Conservation (phyloP, 2,888 invertebrate genomes). For the Atrina japonica region DNA sequence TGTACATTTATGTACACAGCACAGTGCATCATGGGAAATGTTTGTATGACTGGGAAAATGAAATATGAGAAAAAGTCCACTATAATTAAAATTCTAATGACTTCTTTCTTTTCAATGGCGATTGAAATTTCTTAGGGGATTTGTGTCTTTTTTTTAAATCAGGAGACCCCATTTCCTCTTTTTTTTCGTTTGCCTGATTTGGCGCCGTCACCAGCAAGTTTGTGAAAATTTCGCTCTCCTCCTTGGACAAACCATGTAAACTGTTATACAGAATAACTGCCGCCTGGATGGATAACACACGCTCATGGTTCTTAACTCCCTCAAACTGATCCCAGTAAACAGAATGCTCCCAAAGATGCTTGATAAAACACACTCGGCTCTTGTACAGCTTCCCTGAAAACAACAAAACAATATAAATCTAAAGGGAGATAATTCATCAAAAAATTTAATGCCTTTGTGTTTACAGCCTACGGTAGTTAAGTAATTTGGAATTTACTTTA, state of each 20-base stretch:
- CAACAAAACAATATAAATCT: constrained; percentile 20
- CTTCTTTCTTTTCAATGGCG: constrained; percentile 40
- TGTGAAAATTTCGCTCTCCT: constrained; percentile 49
- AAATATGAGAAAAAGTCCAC: background rate
- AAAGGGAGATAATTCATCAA: too few relatives aligned
- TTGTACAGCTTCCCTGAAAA: constrained; percentile 77
- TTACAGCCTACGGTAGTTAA: too few relatives aligned
- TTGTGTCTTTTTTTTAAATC: constrained; percentile 2
- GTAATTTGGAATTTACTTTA: too few relatives aligned
- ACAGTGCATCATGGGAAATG: too few relatives aligned
- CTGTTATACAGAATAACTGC: constrained; percentile 73
- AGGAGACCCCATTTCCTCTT: constrained; percentile 13
- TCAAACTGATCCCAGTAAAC: constrained; percentile 77
- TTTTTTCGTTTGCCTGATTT: constrained; percentile 43
- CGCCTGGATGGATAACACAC: constrained; percentile 77
- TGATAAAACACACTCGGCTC: constrained; percentile 76
- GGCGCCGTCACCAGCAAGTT: constrained; percentile 71
- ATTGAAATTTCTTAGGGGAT: constrained; percentile 41
- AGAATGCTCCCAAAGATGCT: constrained; percentile 78
- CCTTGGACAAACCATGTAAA: constrained; percentile 35
- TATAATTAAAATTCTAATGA: constrained; percentile 30
- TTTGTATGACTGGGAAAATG: too few relatives aligned
- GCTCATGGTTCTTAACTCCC: constrained; percentile 75
- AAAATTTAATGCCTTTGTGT: too few relatives aligned
- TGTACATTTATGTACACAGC: too few relatives aligned